Evolutionary conservation across 2,113 vertebrate genomes (phyloP), one percentile per base, ranked within the genome.

Genomic region (Puntigrus tetrazona): DNA sequence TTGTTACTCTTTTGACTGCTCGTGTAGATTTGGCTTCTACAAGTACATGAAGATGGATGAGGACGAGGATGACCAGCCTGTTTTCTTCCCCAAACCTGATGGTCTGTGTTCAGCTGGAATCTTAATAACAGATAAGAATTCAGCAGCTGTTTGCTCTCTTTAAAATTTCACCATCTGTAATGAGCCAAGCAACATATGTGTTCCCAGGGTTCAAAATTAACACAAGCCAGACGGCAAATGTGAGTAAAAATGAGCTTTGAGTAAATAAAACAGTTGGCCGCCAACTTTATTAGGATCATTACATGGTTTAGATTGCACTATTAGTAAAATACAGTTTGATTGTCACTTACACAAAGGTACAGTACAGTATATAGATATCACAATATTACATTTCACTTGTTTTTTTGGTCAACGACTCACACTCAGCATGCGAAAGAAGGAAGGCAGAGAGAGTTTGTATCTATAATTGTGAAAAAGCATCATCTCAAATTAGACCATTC

Each of bases 21-120:
- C 45, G 5, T 55, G 7, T 93, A 99, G 98, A 93, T 99, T 98
- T 87, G 98, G 98, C 1, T 99, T 99, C 91, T 99, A 98, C 87
- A 99, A 98, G 90, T 99, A 99, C 88, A 98, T 99, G 98, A 99
- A 99, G 94, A 97, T 98, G 97, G 98, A 99, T 89, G 95, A 96
- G 84, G 96, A 96, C 13, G 96, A 97, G 47, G 96, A 96, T n/a
- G 96, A 96, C 89, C 92, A 93, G 82, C 95, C 96, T 0, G 97
- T 98, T 89, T 95, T 98, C 90, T 98, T 99, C 91, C 96, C 97
- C 22, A 96, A 92, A 87, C 70, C 97, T 5, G 96, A 97, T 65
- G 96, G 97, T 99, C 92, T 94, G 88, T 89, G 92, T 45, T 77
- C 77, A 84, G 11, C 47, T 67, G 63, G 14, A 16, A 84, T 84